Evolutionary conservation across 2,888 invertebrate species (phyloP), one percentile per base, ranked within the genome.

Genomic region (Plusia festucae): DNA sequence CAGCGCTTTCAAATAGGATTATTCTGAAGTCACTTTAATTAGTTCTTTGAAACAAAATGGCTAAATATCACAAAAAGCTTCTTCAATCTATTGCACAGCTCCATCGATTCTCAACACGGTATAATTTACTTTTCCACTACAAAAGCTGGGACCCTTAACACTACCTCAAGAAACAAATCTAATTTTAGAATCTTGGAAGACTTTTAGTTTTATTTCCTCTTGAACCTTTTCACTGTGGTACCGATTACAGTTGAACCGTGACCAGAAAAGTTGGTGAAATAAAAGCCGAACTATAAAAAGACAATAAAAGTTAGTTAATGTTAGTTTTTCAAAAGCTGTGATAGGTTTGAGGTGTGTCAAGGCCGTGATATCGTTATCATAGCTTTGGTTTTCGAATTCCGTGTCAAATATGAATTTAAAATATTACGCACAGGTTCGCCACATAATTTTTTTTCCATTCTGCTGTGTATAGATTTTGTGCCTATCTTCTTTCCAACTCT

Each of bases 181-280:
- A 76, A 77, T 77, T 65, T 76, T 64, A 66, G 76, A 64, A 61
- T 71, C 76, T 59, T 64, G 59, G 65, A 78, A 75, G 62, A 60
- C 58, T 65, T 67, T 53, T 30, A 61, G 53, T 68, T 68, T 71
- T 63, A 64, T 76, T 76, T 65, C 65, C 78, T 57, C 62, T 32
- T 44, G 74, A 68, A 63, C 53, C 59, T 62, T 73, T 64, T 57
- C 44, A 62, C 61, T 60, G 68, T 77, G 66, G 73, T 68, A 59
- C 52, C 73, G 44, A 68, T 77, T 68, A 73, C 73, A 60, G 53
- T 46, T 61, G 27, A 64, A 58, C 60, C 69, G 74, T 64, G 57
- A 77, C 68, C 69, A 74, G 68, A 60, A 58, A 77, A 68, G 63
- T 77, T 68, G 54, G 54, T 18, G 40, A 77, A 77, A 68, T 68